Base-by-base conservation (phyloP, 2,113 vertebrate genomes). In the Eptesicus fuscus region DNA sequence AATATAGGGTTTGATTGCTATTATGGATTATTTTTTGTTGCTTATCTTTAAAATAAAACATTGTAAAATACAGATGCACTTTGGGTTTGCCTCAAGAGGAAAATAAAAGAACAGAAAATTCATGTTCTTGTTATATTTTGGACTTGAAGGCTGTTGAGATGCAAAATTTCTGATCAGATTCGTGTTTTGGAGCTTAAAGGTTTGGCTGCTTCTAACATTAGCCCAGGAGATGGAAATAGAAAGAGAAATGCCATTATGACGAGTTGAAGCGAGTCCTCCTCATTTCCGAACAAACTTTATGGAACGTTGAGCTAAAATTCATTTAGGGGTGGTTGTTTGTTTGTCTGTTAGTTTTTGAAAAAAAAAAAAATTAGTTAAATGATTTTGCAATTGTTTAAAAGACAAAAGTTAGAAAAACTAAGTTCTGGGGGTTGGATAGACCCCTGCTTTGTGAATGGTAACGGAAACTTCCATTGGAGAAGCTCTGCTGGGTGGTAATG, bases 81-180 rank as follows among this genome's bases (percentile, higher is more conserved):
- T 88, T 56, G 17, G 7, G n/a, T 89, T 83, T 94, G 47, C 6
- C 61, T 61, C n/a, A n/a, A 83, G 35, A 90, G 28, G n/a, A 73
- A 88, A 83, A 74, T 78, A 51, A 83, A 96, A 92, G 37, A 20
- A 32, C 44, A 73, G 44, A 67, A 79, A 87, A 78, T 83, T 78
- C 56, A 32, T 11, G n/a, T 14, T 88, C 61, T 49, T 71, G n/a
- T 61, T 89, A 12, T 35, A 37, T 35, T 74, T 95, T 74, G 51
- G 70, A 83, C 28, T 40, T 9, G 37, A 92, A 70, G 37, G 14
- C 28, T 92, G 42, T 30, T 49, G 12, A 84, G 70, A 79, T 65
- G 67, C 49, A 88, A 17, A 70, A 37, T 51, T 95, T 88, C 65
- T 69, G 4, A 44, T 78, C 20, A 63, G 70, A 61, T 23, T 63